Evolutionary conservation across 37 sponge, comb jelly and placozoan species (phyloP), one percentile per base, ranked within the genome.

Genomic region (Beroe forskalii): DNA sequence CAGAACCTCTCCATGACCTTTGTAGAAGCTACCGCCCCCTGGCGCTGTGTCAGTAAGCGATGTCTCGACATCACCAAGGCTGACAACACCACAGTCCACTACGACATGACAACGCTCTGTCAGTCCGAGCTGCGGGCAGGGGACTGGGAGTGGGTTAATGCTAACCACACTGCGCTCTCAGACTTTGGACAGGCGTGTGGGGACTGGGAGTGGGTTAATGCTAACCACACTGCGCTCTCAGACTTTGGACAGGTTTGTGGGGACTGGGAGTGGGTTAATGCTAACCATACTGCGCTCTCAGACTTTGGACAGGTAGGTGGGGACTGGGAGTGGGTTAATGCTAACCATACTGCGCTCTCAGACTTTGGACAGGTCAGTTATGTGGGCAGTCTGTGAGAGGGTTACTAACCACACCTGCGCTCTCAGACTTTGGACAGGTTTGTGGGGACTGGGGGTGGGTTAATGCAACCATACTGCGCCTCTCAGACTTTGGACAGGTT

Each of bases 1-100:
- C 75, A 72, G 39, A 72, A 72, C 40, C 75, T 72, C 39, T 72
- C 75, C 40, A 72, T 37, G 37, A 72, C 75, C 8, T 72, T 72
- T 39, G 75, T 72, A 8, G 75, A 72, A 33, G 23, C 75, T 33
- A 8, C 37, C 12, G 75, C 40, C 33, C 75, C 40, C 37, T 72
- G 75, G 75, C 14, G 40, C 19, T 72, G 75, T 72, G 35, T 35
- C 8, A 30, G 32, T 32, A 19, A 30, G 19, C 23, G 1, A 20
- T 72, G 75, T 32, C 1, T 37, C 32, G 22, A 72, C 32, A 37
- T 36, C 22, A 72, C 75, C 2, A 39, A 37, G 39, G 19, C 22
- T 3, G 75, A 38, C 14, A 72, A 38, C 40, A 20, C 4, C 9
- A 30, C 37, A 3, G 37, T 37, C 2, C 37, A 37, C 40, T 72